Percentiles rank a stretch among this genome's conserved stretches.
Evolutionary conservation across 2,113 vertebrate species (phyloP).

Genomic region (Hippocampus barbouri): DNA sequence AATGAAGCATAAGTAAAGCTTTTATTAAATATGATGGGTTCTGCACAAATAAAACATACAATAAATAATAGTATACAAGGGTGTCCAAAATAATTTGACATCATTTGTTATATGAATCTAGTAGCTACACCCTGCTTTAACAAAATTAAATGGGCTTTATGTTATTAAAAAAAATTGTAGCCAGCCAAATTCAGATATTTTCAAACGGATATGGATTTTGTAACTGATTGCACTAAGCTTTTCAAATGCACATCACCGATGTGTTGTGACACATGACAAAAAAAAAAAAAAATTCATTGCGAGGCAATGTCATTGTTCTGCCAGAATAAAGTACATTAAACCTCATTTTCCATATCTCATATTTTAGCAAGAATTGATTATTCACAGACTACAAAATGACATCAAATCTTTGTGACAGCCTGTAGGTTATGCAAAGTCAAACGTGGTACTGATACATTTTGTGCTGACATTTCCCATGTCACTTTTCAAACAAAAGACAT

Average conservation of each 20-base stretch:
- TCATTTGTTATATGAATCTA: neutral
- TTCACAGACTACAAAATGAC: neutral
- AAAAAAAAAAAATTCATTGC: too few relatives aligned
- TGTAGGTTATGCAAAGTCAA: neutral
- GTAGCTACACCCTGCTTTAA: neutral
- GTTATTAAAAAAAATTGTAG: neutral
- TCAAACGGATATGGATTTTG: neutral
- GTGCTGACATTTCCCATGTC: constrained; percentile 1
- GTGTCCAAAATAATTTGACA: neutral
- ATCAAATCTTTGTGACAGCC: neutral
- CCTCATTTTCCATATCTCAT: neutral
- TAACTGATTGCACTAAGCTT: neutral
- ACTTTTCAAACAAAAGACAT: neutral
- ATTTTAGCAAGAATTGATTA: neutral
- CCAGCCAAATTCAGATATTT: neutral
- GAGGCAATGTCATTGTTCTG: too few relatives aligned
- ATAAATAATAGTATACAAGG: constrained; percentile 28
- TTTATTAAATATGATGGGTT: constrained; percentile 40
- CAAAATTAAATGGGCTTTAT: neutral
- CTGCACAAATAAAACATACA: constrained; percentile 24
- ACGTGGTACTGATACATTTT: neutral
- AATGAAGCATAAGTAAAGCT: constrained; percentile 6
- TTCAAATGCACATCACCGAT: neutral
- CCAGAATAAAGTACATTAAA: neutral
- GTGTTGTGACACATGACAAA: neutral